Conservation (phyloP, 2,888 invertebrate genomes). For the Synanthedon formicaeformis region DNA sequence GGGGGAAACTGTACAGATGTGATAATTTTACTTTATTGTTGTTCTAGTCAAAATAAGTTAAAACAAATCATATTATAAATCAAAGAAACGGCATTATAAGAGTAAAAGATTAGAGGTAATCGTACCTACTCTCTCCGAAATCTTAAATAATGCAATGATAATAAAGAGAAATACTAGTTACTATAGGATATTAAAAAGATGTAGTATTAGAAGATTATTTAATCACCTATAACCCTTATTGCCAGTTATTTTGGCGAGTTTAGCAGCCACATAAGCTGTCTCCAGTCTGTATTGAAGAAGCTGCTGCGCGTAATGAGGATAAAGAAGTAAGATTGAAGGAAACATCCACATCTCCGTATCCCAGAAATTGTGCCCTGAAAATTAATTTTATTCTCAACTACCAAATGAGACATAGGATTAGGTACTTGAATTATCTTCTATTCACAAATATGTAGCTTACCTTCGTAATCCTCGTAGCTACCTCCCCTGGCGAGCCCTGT, state of each 20-base stretch:
- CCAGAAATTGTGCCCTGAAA: slow-evolving; percentile 73
- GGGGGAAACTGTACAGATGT: too few species aligned
- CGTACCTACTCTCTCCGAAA: too few species aligned
- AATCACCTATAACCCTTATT: slow-evolving; percentile 67
- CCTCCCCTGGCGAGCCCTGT: slow-evolving; percentile 70
- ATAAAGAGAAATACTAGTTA: background rate
- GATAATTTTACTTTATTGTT: too few species aligned
- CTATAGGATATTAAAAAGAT: background rate
- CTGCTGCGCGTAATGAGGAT: slow-evolving; percentile 54
- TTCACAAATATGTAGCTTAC: slow-evolving; percentile 17
- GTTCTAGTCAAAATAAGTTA: too few species aligned
- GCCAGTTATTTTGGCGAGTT: slow-evolving; percentile 59
- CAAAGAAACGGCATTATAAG: too few species aligned
- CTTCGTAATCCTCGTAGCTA: slow-evolving; percentile 60
- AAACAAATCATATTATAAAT: too few species aligned
- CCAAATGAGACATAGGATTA: background rate
- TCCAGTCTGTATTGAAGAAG: slow-evolving; percentile 66
- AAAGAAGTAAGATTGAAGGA: slow-evolving; percentile 63
- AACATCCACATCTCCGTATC: slow-evolving; percentile 76
- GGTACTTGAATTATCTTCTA: too few species aligned
- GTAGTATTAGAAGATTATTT: too few species aligned
- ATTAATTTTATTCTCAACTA: background rate
- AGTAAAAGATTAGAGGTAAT: too few species aligned
- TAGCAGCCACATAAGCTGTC: slow-evolving; percentile 57
- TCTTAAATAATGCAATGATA: too few species aligned